These are phyloP conservation scores for Argopecten irradians DNA, from an alignment of 1,140 invertebrate genomes.

Conservation along the genomic window DNA sequence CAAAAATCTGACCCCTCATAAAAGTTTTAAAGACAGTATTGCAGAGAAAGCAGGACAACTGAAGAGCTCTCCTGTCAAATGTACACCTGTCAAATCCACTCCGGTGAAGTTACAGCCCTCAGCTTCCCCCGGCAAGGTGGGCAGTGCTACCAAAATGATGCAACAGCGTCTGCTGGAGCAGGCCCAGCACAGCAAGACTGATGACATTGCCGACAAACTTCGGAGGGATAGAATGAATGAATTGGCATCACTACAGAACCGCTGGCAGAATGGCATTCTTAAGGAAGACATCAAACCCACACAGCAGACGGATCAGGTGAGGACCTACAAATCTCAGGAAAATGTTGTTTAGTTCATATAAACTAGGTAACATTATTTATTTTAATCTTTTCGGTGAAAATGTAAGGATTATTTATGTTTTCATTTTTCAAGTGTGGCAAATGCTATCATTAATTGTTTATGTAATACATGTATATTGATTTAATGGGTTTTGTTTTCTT, in stretches of 20 bases:
- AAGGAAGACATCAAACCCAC: slow-evolving; percentile 55
- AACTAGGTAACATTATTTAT: neutral
- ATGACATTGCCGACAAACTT: slow-evolving; percentile 64
- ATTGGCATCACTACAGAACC: slow-evolving; percentile 69
- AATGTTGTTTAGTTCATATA: neutral
- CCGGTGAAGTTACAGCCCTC: slow-evolving; percentile 27
- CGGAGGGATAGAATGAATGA: slow-evolving; percentile 72
- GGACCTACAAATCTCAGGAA: neutral
- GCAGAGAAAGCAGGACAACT: slow-evolving; percentile 58
- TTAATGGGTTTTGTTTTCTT: too few relatives aligned
- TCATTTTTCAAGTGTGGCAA: neutral
- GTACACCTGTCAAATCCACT: neutral
- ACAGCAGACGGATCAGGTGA: slow-evolving; percentile 32
- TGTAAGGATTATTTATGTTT: neutral
- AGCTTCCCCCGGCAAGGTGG: slow-evolving; percentile 56
- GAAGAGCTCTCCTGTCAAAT: slow-evolving; percentile 26
- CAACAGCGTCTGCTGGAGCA: slow-evolving; percentile 70
- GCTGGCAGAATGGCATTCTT: slow-evolving; percentile 74
- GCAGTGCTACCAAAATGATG: slow-evolving; percentile 68
- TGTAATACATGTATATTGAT: too few relatives aligned
- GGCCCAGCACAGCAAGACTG: slow-evolving; percentile 58
- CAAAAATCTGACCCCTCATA: slow-evolving; percentile 56
- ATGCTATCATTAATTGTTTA: too few relatives aligned
- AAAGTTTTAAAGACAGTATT: slow-evolving; percentile 64
- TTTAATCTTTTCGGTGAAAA: too few relatives aligned